Evolutionary conservation across 2,888 invertebrate genomes (phyloP), one percentile per base, ranked within the genome.

Genomic region (Athripsodes cinereus): DNA sequence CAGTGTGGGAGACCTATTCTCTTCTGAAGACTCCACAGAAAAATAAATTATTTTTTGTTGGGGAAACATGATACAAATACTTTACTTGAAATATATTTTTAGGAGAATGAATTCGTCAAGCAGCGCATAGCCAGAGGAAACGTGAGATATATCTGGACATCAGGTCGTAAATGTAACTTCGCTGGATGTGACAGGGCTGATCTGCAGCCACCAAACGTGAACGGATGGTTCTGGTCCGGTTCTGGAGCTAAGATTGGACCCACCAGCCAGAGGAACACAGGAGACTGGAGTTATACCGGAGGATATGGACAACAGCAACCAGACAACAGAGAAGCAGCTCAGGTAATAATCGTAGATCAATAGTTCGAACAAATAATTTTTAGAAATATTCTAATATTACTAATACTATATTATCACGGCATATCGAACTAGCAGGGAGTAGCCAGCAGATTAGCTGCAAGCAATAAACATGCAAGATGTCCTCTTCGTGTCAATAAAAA

Each of bases 161-260:
- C 92, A 10, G 93, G 93, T 1, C 85, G 93, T 64, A 92, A 93
- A 72, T 94, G 93, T 70, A 93, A 94, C 75, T 94, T 94, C 71
- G 91, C 91, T 61, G 93, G 93, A 44, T 94, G 91, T 72, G 89
- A 90, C 74, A 81, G 91, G 56, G 74, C 86, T 51, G 91, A 91
- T 73, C 76, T 91, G 68, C 89, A 90, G 74, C 91, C 91, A n/a
- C 84, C 89, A 61, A 89, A 88, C 70, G 83, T 89, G 66, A 89
- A 90, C 73, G 91, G 91, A 57, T 94, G 93, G 93, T 94, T 94
- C 83, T 94, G 93, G 93, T 92, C 91, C 5, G 93, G 92, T 64
- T 92, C 92, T 8, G 93, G 93, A 26, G 92, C 89, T 62, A 93
- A 93, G 78, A 90, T 93, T 70, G 92, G 93, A 49, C 85, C 92